Evolutionary conservation across 2,113 vertebrate genomes (phyloP), one percentile per base, ranked within the genome.

Genomic region (Illadopsis cleaveri): DNA sequence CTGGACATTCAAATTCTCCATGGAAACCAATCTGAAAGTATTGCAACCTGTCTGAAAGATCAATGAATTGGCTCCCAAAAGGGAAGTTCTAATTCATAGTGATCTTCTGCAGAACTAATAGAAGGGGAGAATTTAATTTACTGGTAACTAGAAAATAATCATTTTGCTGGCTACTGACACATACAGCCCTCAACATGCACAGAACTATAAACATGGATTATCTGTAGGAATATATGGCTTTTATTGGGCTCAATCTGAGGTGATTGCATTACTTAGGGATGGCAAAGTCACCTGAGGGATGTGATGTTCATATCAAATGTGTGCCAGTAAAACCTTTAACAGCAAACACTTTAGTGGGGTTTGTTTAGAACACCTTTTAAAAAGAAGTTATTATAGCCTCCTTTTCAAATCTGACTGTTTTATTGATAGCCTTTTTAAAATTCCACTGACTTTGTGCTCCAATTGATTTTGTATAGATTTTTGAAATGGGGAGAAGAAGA

Each of bases 61-160:
- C 93, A 95, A 75, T 94, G 69, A 91, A 38, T 62, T 58, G 72
- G 40, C 56, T 93, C 83, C 86, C 93, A 51, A 9, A 93, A 94
- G 89, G 53, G 87, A 82, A 56, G 62, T 91, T 82, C 60, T 90
- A 91, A 95, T 91, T 86, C 11, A 0, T 37, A 73, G 82, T 80
- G 87, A 90, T 96, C 78, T 96, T 96, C 66, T 90, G 75, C 93
- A 94, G 89, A 86, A 68, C 70, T 96, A 90, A 85, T 82, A 77
- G 87, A 66, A 80, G 16, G 54, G 42, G 71, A 91, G 82, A 84
- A 94, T 91, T 75, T 75, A 86, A 92, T 90, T 97, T 95, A 83
- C 56, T 89, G 60, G 64, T 83, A 92, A 78, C 60, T 57, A 79
- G 84, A 93, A 87, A 87, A 57, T 51, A 94, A 86, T 81, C 3